A percentile compares a stretch with the other conserved stretches of the same genome.
These are phyloP conservation scores for Atta cephalotes DNA, from an alignment of 1,140 invertebrate species.

Conservation along the genomic window DNA sequence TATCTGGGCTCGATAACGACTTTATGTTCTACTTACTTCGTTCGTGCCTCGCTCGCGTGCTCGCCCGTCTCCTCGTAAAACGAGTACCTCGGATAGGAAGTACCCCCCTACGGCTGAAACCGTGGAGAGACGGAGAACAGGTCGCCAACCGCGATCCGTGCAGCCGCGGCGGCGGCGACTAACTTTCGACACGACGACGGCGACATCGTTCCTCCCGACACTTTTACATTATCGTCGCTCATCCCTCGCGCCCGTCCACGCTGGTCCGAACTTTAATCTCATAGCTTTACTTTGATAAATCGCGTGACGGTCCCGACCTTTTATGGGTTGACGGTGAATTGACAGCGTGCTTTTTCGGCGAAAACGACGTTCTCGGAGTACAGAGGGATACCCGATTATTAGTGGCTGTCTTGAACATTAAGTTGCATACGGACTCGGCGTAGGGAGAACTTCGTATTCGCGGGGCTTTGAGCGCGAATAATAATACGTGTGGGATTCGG, in stretches of 20 bases:
- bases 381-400: slow-evolving; percentile 1
- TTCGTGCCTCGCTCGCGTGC: slow-evolving; percentile 58
- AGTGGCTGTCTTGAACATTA: neutral
- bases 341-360: slow-evolving; percentile 44
- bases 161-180: slow-evolving; percentile 41
- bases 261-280: slow-evolving; percentile 60
- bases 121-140: neutral
- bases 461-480: neutral
- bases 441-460: neutral
- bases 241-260: slow-evolving; percentile 47
- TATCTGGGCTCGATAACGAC: slow-evolving; percentile 56
- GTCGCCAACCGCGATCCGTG: slow-evolving; percentile 20
- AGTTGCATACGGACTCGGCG: neutral
- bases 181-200: slow-evolving; percentile 51
- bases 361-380: neutral
- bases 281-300: slow-evolving; percentile 63
- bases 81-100: neutral
- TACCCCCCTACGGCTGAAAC: neutral
- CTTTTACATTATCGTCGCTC: slow-evolving; percentile 63
- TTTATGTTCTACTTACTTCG: slow-evolving; percentile 63
- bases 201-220: slow-evolving; percentile 38
- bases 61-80: slow-evolving; percentile 52
- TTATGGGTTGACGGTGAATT: slow-evolving; percentile 46
- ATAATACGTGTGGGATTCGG: slow-evolving; percentile 33
- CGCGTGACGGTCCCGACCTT: slow-evolving; percentile 50